Evolutionary conservation across 1,140 invertebrate species (phyloP).

Genomic region (Drosophila punjabiensis): DNA sequence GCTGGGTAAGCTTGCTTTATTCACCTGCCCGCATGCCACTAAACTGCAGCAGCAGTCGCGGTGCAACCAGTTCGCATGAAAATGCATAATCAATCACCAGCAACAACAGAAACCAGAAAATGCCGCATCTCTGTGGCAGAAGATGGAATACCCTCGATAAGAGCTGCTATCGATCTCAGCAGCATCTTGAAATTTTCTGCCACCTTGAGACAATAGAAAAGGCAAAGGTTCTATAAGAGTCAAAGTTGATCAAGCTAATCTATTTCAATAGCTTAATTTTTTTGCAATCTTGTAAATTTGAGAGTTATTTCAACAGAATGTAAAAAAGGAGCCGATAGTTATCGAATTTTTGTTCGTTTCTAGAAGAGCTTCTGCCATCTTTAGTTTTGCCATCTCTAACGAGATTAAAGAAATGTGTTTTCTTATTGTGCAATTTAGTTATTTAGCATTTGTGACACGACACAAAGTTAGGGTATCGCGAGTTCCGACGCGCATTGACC

Average conservation of each 20-base stretch:
- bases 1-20: slow-evolving; percentile 26
- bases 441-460: background rate
- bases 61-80: slow-evolving; percentile 77
- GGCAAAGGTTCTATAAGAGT: background rate
- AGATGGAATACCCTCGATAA: slow-evolving; percentile 32
- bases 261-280: background rate
- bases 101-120: slow-evolving; percentile 45
- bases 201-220: slow-evolving; percentile 2
- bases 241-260: background rate
- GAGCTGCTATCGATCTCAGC: background rate
- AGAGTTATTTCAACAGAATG: background rate
- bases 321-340: background rate
- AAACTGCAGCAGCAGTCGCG: slow-evolving; percentile 46
- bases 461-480: slow-evolving; percentile 24
- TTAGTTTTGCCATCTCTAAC: background rate
- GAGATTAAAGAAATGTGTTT: too few relatives aligned
- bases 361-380: background rate
- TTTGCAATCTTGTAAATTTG: too few relatives aligned
- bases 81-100: slow-evolving; percentile 81
- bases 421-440: background rate
- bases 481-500: slow-evolving; percentile 63
- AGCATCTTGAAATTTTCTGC: background rate
- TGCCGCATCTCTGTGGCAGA: background rate
- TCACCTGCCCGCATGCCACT: slow-evolving; percentile 66
- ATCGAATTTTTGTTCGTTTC: background rate